Evolutionary conservation across 2,888 invertebrate species (phyloP).

Genomic region (Morpho achilles): DNA sequence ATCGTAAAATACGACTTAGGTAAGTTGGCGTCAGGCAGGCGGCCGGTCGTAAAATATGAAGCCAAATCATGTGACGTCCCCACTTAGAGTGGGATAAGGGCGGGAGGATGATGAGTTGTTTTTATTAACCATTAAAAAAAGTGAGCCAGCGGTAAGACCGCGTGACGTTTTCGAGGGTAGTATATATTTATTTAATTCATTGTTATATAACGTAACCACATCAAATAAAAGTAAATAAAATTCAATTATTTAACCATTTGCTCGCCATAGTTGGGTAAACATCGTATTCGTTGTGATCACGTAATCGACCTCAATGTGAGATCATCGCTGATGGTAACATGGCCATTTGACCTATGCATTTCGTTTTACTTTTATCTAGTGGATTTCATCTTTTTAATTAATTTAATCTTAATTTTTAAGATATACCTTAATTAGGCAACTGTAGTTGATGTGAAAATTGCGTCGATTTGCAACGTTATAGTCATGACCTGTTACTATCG

Average conservation of each 20-base stretch:
- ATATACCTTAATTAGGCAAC: no score
- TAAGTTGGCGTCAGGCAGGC: no score
- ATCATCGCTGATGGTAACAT: slow-evolving; percentile 11
- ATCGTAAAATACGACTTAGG: no score
- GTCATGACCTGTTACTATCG: no score
- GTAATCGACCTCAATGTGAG: slow-evolving; percentile 35
- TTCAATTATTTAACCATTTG: slow-evolving; percentile 26
- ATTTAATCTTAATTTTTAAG: no score
- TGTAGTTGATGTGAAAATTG: no score
- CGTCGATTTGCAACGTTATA: no score
- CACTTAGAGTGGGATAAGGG: no score
- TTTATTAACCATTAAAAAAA: no score
- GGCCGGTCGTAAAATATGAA: no score
- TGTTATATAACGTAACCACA: neutral
- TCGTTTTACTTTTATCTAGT: slow-evolving; percentile 11
- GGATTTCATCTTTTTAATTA: neutral
- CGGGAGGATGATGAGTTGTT: no score
- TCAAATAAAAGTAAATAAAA: slow-evolving; percentile 21
- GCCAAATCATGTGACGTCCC: no score
- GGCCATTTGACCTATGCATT: slow-evolving; percentile 26
- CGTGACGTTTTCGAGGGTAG: neutral
- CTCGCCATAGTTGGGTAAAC: slow-evolving; percentile 28
- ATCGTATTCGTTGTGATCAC: slow-evolving; percentile 29
- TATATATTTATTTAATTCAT: neutral
- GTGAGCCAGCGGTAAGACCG: neutral